These are phyloP conservation scores for Albula glossodonta DNA, from an alignment of 2,113 vertebrate genomes.

Conservation along the genomic window DNA sequence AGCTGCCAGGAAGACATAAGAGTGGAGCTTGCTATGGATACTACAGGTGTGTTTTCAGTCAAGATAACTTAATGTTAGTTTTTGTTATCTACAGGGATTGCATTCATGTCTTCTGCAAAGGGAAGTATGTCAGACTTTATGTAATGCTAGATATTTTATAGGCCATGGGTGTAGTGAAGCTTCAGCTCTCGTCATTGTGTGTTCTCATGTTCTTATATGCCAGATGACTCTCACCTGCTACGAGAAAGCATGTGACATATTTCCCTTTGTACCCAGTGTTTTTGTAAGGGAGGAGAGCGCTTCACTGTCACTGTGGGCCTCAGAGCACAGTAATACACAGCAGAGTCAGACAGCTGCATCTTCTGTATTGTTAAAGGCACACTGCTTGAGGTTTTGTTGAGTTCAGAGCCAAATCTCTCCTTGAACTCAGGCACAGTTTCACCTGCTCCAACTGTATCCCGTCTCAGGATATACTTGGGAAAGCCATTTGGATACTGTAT, in stretches of 20 bases:
- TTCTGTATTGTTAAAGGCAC: constrained; percentile 20
- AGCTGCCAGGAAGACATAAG: too few species aligned
- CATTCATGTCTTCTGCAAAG: too few species aligned
- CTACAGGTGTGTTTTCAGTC: too few species aligned
- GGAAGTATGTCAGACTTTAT: too few species aligned
- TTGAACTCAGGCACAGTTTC: background rate
- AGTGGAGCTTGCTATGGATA: too few species aligned
- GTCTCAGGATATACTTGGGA: constrained; percentile 12
- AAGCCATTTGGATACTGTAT: constrained; percentile 7
- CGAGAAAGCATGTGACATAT: too few species aligned
- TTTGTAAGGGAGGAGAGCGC: constrained; percentile 21
- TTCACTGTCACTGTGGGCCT: constrained; percentile 24
- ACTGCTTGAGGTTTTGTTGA: background rate
- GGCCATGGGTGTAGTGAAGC: too few species aligned
- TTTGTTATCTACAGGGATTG: too few species aligned
- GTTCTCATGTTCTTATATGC: too few species aligned
- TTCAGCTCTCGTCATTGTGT: background rate
- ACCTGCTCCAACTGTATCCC: background rate
- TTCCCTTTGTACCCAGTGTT: constrained; percentile 2
- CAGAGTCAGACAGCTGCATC: constrained; percentile 16
- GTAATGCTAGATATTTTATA: too few species aligned
- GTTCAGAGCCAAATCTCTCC: background rate
- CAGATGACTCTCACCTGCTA: too few species aligned
- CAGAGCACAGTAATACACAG: constrained; percentile 30
- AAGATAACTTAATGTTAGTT: too few species aligned